phyloP scores from a whole-genome alignment of 2,888 invertebrate genomes.

The Caenorhabditis plicata region DNA sequence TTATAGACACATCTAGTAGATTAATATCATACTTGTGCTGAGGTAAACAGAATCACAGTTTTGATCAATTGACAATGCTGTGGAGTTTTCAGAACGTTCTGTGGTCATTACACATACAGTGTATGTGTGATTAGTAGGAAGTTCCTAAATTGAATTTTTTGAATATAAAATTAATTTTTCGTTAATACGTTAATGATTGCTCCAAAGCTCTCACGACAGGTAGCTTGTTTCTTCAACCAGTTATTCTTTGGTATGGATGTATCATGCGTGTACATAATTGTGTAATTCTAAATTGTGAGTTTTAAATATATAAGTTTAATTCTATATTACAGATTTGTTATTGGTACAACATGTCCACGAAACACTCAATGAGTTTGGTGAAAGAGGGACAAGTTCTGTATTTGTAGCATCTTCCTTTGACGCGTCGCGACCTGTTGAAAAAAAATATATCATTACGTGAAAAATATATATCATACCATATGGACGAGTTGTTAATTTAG shows the following conservation, averaged over 20 bases:
- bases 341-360: constrained; percentile 63
- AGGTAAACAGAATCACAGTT: constrained; percentile 46
- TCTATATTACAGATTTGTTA: constrained; percentile 46
- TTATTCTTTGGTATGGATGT: constrained; percentile 41
- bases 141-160: constrained; percentile 14
- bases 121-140: constrained; percentile 55
- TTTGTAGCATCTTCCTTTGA: constrained; percentile 49
- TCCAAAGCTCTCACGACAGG: constrained; percentile 55
- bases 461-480: constrained; percentile 3
- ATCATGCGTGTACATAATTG: constrained; percentile 56
- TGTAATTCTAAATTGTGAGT: constrained; percentile 47
- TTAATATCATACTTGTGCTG: constrained; percentile 25
- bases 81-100: constrained; percentile 31
- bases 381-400: constrained; percentile 52
- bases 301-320: background rate
- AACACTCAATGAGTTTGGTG: constrained; percentile 52
- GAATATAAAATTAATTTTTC: background rate
- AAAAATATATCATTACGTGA: background rate
- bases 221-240: constrained; percentile 47
- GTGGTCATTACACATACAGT: constrained; percentile 53
- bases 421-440: constrained; percentile 16
- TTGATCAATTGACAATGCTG: constrained; percentile 34
- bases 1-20: background rate
- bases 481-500: constrained; percentile 31
- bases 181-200: constrained; percentile 19